phyloP scores from a whole-genome alignment of 1,140 invertebrate genomes.

The Aphelenchoides besseyi region DNA sequence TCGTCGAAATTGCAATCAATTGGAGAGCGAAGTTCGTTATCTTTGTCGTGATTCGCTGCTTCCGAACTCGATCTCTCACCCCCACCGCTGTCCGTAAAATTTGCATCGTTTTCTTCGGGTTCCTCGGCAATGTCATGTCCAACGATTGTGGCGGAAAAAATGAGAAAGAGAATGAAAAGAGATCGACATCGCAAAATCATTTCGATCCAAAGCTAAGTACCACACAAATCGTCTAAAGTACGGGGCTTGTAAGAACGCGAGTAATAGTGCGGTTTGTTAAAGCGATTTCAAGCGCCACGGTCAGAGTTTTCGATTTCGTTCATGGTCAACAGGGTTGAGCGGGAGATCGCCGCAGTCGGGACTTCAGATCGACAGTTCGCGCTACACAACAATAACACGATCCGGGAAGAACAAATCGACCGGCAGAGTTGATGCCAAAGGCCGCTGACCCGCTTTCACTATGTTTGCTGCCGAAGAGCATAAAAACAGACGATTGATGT shows the following conservation, averaged over 20 bases:
- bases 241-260: not conserved
- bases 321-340: not conserved
- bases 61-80: not conserved
- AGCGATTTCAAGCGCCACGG: not conserved
- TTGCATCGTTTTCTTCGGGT: not conserved
- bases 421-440: not conserved
- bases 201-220: not conserved
- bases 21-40: not conserved
- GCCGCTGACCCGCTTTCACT: not conserved
- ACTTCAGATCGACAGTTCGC: not conserved
- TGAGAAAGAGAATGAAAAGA: not conserved
- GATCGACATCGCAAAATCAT: not conserved
- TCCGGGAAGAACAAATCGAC: not conserved
- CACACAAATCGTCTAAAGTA: too few relatives aligned
- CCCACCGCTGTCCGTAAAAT: not conserved
- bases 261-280: not conserved
- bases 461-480: too few relatives aligned
- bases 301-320: not conserved
- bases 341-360: not conserved
- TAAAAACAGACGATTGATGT: too few relatives aligned
- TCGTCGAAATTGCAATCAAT: slow-evolving; percentile 21
- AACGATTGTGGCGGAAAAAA: not conserved
- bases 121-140: not conserved
- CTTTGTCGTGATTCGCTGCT: not conserved
- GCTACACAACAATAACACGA: too few relatives aligned